phyloP scores from a whole-genome alignment of 2,888 invertebrate genomes.

The Zonitis immaculata region DNA sequence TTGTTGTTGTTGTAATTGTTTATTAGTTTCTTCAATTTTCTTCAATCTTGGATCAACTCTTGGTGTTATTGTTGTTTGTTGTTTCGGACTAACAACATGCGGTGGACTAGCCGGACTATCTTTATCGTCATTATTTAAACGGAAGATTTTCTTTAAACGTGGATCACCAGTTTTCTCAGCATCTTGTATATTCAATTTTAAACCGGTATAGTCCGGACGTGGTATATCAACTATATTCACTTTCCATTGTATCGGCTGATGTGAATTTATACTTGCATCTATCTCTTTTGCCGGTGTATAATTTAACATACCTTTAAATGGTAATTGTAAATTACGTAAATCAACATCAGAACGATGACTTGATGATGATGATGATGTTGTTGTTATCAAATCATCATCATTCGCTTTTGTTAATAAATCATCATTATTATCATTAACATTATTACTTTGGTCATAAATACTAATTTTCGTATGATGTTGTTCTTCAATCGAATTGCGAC shows the following conservation, averaged over 20 bases:
- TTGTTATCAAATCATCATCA: background rate
- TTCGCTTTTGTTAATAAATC: slow-evolving; percentile 53
- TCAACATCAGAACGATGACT: slow-evolving; percentile 67
- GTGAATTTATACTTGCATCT: slow-evolving; percentile 74
- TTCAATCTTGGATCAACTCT: slow-evolving; percentile 44
- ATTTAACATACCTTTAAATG: slow-evolving; percentile 73
- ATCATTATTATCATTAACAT: slow-evolving; percentile 57
- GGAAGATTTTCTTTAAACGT: slow-evolving; percentile 68
- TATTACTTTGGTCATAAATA: slow-evolving; percentile 59
- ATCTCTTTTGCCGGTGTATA: slow-evolving; percentile 84
- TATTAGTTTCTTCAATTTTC: slow-evolving; percentile 33
- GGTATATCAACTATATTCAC: slow-evolving; percentile 60
- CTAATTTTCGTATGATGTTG: slow-evolving; percentile 48
- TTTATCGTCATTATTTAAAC: slow-evolving; percentile 58
- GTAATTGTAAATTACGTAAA: slow-evolving; percentile 63
- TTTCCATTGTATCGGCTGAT: slow-evolving; percentile 69
- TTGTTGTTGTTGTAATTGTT: slow-evolving; percentile 15
- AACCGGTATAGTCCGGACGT: slow-evolving; percentile 68
- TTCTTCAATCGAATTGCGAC: slow-evolving; percentile 29
- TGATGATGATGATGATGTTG: background rate
- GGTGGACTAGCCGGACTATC: slow-evolving; percentile 57
- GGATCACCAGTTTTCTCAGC: slow-evolving; percentile 72
- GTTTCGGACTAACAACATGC: slow-evolving; percentile 38
- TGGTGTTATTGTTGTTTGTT: background rate
- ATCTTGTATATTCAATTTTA: slow-evolving; percentile 65